Percentiles rank a stretch among this genome's conserved stretches.
phyloP scores from a whole-genome alignment of 2,797 vertebrate genomes.

The Xenopus petersii region DNA sequence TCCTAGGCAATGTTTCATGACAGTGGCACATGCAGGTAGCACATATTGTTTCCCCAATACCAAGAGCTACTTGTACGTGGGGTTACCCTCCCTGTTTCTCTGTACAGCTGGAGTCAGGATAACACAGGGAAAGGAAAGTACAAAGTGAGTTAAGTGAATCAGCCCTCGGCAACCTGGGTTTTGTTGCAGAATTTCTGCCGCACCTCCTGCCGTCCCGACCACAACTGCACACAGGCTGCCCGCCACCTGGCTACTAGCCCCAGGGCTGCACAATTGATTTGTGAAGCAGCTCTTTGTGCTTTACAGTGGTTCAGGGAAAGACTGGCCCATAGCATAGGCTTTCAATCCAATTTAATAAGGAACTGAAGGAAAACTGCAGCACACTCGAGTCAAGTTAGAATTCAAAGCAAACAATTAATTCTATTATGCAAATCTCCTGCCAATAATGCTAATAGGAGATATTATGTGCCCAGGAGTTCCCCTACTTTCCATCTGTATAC shows the following conservation, averaged over 20 bases:
- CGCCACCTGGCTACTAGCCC: conserved; percentile 44
- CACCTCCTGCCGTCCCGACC: conserved; percentile 44
- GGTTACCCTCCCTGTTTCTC: too few relatives aligned
- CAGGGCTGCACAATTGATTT: conserved; percentile 35
- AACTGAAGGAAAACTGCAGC: neutral
- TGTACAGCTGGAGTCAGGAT: too few relatives aligned
- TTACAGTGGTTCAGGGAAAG: conserved; percentile 8
- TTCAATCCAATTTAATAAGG: conserved; percentile 10
- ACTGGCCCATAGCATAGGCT: neutral
- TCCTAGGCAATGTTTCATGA: too few relatives aligned
- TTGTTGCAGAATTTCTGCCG: conserved; percentile 46
- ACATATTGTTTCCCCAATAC: too few relatives aligned
- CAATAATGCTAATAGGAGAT: too few relatives aligned
- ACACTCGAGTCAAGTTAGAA: too few relatives aligned
- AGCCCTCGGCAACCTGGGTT: conserved; percentile 41
- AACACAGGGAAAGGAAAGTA: neutral
- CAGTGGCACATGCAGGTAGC: too few relatives aligned
- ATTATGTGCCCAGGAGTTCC: too few relatives aligned
- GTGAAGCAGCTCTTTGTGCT: conserved; percentile 39
- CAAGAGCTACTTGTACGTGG: too few relatives aligned
- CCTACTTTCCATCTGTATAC: too few relatives aligned
- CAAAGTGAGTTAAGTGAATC: conserved; percentile 29
- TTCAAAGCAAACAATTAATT: too few relatives aligned
- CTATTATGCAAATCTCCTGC: too few relatives aligned
- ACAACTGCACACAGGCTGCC: conserved; percentile 41